These are phyloP conservation scores for Raja brachyura DNA, from an alignment of 2,113 vertebrate genomes.

Conservation along the genomic window DNA sequence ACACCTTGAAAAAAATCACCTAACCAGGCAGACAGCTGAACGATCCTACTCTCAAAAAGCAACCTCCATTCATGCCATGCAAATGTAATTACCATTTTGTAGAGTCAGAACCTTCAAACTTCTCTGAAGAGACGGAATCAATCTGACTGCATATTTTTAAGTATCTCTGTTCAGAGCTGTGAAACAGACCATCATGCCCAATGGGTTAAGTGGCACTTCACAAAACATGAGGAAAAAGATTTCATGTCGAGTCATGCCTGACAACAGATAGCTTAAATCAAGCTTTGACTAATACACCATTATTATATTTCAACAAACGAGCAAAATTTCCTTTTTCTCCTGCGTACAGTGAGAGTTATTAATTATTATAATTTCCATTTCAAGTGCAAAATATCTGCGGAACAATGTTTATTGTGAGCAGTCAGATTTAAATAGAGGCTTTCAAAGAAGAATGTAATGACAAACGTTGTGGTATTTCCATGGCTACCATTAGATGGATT, in stretches of 20 bases:
- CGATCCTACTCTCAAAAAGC: too few relatives aligned
- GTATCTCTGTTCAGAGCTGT: background rate
- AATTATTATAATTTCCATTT: slow-evolving; percentile 26
- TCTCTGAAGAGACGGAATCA: background rate
- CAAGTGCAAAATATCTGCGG: slow-evolving; percentile 1
- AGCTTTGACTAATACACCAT: background rate
- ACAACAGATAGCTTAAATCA: background rate
- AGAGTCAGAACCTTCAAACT: background rate
- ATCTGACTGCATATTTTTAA: background rate
- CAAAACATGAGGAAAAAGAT: background rate
- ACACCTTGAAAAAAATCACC: too few relatives aligned
- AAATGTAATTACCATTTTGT: background rate
- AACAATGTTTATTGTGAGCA: background rate
- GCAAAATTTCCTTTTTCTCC: slow-evolving; percentile 9
- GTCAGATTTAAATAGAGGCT: background rate
- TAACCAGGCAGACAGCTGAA: background rate
- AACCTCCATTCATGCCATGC: background rate
- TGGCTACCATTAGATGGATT: background rate
- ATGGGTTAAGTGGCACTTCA: background rate
- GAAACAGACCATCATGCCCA: background rate
- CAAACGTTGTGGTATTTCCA: background rate
- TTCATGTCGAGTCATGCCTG: background rate
- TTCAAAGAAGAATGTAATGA: slow-evolving; percentile 16
- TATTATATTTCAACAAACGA: background rate
- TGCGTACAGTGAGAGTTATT: background rate